These are phyloP conservation scores for Oithona nana DNA, from an alignment of 2,888 invertebrate species.

Conservation along the genomic window DNA sequence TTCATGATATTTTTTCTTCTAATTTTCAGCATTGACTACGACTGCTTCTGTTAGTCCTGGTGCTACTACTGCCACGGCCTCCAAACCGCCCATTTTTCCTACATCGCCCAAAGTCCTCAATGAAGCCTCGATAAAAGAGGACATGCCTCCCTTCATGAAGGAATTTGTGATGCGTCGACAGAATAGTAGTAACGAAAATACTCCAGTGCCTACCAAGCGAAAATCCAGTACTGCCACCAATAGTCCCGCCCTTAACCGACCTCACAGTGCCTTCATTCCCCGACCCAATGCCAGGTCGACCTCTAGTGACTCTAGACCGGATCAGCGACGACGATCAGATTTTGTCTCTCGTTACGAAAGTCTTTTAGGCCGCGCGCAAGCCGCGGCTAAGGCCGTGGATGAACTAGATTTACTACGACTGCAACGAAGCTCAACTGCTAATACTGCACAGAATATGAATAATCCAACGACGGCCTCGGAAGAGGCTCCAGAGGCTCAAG, in stretches of 20 bases:
- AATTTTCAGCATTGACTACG: too few relatives aligned
- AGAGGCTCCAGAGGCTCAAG: background rate
- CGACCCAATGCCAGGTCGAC: background rate
- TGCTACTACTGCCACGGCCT: background rate
- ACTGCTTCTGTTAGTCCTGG: too few relatives aligned
- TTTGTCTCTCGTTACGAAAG: background rate
- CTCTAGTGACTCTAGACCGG: background rate
- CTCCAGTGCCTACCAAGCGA: background rate
- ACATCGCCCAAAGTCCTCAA: background rate
- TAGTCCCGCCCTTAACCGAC: background rate
- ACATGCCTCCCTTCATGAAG: constrained; percentile 9
- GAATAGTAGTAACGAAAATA: too few relatives aligned
- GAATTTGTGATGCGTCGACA: constrained; percentile 10
- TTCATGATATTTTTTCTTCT: too few relatives aligned
- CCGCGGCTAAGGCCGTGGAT: constrained; percentile 24
- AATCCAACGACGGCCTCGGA: too few relatives aligned
- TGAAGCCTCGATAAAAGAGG: background rate
- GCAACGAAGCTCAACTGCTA: background rate
- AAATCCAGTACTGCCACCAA: background rate
- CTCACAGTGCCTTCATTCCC: constrained; percentile 5
- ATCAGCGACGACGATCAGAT: background rate
- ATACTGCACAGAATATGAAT: too few relatives aligned
- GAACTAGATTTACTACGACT: background rate
- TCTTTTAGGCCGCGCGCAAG: constrained; percentile 24
- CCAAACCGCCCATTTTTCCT: constrained; percentile 17